Percentiles rank a stretch among this genome's conserved stretches.
Evolutionary conservation across 2,113 vertebrate species (phyloP).

Genomic region (Mystacornis crossleyi): DNA sequence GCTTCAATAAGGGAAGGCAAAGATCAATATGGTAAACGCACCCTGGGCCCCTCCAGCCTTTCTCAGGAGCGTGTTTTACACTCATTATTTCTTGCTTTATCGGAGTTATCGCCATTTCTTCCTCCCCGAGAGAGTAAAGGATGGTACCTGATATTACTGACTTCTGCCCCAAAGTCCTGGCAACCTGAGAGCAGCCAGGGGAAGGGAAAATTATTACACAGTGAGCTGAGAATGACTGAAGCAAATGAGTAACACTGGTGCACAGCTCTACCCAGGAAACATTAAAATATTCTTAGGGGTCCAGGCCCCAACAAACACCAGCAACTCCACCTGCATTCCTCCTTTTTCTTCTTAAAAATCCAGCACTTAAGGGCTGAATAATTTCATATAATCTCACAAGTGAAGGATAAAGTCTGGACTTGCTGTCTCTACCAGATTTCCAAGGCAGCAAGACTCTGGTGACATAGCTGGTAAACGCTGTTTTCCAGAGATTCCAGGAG

Average conservation of each 20-base stretch:
- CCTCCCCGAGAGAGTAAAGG: neutral
- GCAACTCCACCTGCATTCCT: neutral
- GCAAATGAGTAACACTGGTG: neutral
- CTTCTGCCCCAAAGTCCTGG: neutral
- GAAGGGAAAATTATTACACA: neutral
- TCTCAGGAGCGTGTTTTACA: neutral
- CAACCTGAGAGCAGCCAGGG: neutral
- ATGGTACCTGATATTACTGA: neutral
- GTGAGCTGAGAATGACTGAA: neutral
- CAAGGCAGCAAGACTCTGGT: accelerated
- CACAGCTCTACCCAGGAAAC: neutral
- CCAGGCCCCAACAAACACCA: neutral
- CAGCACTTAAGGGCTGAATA: neutral
- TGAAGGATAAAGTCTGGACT: accelerated
- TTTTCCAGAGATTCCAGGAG: neutral
- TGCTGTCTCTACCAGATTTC: neutral
- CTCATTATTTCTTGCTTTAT: neutral
- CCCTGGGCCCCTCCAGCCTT: accelerated
- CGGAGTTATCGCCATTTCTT: neutral
- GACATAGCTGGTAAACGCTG: neutral
- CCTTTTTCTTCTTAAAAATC: neutral
- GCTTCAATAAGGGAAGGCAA: neutral
- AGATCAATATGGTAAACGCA: neutral
- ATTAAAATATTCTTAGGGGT: neutral
- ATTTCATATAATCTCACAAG: neutral